A percentile compares a stretch with the other conserved stretches of the same genome.
Evolutionary conservation across 1,140 invertebrate genomes (phyloP).

Genomic region (Camponotus vicinus): DNA sequence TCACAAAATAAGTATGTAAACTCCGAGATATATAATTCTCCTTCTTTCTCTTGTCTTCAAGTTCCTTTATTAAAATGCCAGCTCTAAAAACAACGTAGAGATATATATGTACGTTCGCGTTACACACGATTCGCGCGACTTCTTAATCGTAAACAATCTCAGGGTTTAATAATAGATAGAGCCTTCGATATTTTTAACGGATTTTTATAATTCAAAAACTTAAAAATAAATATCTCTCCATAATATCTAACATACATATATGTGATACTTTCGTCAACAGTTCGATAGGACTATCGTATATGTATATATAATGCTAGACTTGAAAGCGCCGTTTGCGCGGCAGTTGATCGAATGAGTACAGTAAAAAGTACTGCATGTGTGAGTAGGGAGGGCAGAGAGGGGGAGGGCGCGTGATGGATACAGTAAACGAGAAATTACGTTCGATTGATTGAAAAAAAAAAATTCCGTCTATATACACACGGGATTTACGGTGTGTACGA

Average conservation of each 20-base stretch:
- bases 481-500: constrained; percentile 15
- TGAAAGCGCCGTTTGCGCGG: constrained; percentile 58
- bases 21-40: neutral
- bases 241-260: constrained; percentile 80
- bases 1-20: neutral
- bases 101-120: constrained; percentile 30
- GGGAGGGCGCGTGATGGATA: constrained; percentile 38
- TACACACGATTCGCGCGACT: neutral
- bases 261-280: constrained; percentile 81
- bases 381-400: too few species aligned
- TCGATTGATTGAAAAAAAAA: neutral
- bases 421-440: constrained; percentile 43
- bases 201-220: constrained; percentile 80
- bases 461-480: constrained; percentile 8
- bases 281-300: constrained; percentile 75
- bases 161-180: constrained; percentile 69
- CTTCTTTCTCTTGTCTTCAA: neutral
- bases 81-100: constrained; percentile 56
- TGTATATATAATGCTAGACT: constrained; percentile 50
- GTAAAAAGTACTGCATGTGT: constrained; percentile 67
- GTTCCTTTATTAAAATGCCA: constrained; percentile 60
- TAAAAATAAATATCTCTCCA: constrained; percentile 80
- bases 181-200: constrained; percentile 71
- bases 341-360: constrained; percentile 68
- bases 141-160: constrained; percentile 42